Conservation (phyloP, 2,888 invertebrate genomes). For the Harpalus rubripes region DNA sequence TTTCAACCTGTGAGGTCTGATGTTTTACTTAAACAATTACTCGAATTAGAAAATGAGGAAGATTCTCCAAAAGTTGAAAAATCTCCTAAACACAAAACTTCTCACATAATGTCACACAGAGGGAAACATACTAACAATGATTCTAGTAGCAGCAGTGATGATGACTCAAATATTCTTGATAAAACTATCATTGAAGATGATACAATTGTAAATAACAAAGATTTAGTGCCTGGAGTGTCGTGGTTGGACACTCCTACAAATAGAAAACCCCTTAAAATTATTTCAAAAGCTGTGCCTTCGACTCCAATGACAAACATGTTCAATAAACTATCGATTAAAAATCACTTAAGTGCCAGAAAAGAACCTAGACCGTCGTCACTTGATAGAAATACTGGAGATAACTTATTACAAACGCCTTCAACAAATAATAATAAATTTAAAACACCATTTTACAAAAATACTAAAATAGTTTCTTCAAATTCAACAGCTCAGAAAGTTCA, state of each 20-base stretch:
- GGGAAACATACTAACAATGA: slow-evolving; percentile 1
- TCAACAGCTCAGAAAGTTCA: slow-evolving; percentile 11
- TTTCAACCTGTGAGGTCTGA: slow-evolving; percentile 68
- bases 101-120: slow-evolving; percentile 3
- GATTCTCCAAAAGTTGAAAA: slow-evolving; percentile 65
- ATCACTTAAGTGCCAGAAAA: slow-evolving; percentile 17
- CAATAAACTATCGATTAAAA: slow-evolving; percentile 38
- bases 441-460: slow-evolving; percentile 34
- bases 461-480: slow-evolving; percentile 14
- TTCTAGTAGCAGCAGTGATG: slow-evolving; percentile 18
- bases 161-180: slow-evolving; percentile 57
- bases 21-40: slow-evolving; percentile 68
- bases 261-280: slow-evolving; percentile 11
- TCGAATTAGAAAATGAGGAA: slow-evolving; percentile 68
- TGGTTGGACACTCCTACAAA: slow-evolving; percentile 32
- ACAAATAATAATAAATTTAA: slow-evolving; percentile 20
- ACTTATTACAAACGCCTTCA: background rate
- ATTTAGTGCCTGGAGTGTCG: slow-evolving; percentile 26
- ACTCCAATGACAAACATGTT: slow-evolving; percentile 54
- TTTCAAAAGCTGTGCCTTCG: slow-evolving; percentile 15
- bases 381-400: background rate
- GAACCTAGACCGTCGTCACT: slow-evolving; percentile 1
- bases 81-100: slow-evolving; percentile 47
- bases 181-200: slow-evolving; percentile 46
- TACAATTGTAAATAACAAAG: slow-evolving; percentile 2